phyloP scores from a whole-genome alignment of 1,140 invertebrate species.

The Drosophila setifemur region DNA sequence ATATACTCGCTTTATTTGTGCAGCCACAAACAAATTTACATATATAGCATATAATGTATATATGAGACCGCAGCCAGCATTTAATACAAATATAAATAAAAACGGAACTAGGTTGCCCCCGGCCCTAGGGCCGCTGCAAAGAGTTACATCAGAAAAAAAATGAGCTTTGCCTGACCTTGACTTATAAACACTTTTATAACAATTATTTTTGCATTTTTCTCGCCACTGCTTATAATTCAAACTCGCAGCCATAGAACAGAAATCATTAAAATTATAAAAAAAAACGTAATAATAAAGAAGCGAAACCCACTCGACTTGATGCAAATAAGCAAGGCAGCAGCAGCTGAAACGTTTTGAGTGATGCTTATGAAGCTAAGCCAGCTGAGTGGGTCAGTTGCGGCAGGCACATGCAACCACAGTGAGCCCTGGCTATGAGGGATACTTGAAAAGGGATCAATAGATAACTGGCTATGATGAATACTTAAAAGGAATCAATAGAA shows the following conservation, averaged over 20 bases:
- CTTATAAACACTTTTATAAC: conserved; percentile 57
- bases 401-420: conserved; percentile 41
- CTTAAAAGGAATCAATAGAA: too few species aligned
- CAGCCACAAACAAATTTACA: conserved; percentile 32
- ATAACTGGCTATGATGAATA: too few species aligned
- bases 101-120: conserved; percentile 34
- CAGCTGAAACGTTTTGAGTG: conserved; percentile 33
- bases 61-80: too few species aligned
- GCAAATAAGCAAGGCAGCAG: conserved; percentile 41
- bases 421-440: neutral
- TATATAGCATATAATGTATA: too few species aligned
- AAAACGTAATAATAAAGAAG: conserved; percentile 32
- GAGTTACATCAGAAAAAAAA: conserved; percentile 34
- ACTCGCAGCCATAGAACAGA: conserved; percentile 17
- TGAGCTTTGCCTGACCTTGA: conserved; percentile 44
- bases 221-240: conserved; percentile 34
- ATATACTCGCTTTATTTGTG: neutral
- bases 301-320: conserved; percentile 44
- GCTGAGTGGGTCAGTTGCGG: conserved; percentile 41
- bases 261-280: conserved; percentile 36
- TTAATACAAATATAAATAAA: conserved; percentile 23
- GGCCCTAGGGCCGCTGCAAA: conserved; percentile 1
- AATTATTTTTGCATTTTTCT: conserved; percentile 43
- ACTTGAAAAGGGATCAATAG: too few species aligned
- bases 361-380: conserved; percentile 24